Conservation (phyloP, 1,140 invertebrate species). For the Neuroterus valhalla region DNA sequence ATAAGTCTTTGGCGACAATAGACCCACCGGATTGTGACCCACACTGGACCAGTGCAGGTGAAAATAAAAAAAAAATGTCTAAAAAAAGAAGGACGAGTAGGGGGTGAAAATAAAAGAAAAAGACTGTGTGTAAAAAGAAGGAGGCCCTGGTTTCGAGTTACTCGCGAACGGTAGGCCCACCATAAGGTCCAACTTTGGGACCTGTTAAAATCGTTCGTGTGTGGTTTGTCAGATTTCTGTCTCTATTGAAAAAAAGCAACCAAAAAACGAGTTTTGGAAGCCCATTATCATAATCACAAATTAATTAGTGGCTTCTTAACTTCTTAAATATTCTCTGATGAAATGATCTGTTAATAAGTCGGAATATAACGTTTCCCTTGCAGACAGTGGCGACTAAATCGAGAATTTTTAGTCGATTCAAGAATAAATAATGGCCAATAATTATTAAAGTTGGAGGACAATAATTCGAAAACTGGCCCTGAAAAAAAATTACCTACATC, state of each 20-base stretch:
- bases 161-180: conserved; percentile 24
- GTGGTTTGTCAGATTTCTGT: conserved; percentile 31
- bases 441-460: too few species aligned
- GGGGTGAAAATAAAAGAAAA: conserved; percentile 1
- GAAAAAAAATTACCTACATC: too few species aligned
- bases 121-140: not conserved
- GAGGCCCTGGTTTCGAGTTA: conserved; percentile 24
- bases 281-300: conserved; percentile 32
- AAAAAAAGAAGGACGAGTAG: not conserved
- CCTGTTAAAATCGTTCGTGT: conserved; percentile 29
- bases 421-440: too few species aligned
- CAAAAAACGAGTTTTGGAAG: conserved; percentile 30
- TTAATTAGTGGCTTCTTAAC: conserved; percentile 14
- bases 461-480: too few species aligned
- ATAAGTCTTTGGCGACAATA: conserved; percentile 62
- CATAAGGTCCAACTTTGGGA: conserved; percentile 12
- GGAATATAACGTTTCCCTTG: too few species aligned
- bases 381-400: too few species aligned
- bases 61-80: conserved; percentile 20
- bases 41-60: conserved; percentile 14
- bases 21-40: conserved; percentile 59
- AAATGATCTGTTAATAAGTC: conserved; percentile 8
- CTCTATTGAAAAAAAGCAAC: not conserved
- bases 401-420: too few species aligned
- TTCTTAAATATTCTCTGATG: conserved; percentile 16